Conservation (phyloP, 2,888 invertebrate species). For the Cryptophagus acutangulus region DNA sequence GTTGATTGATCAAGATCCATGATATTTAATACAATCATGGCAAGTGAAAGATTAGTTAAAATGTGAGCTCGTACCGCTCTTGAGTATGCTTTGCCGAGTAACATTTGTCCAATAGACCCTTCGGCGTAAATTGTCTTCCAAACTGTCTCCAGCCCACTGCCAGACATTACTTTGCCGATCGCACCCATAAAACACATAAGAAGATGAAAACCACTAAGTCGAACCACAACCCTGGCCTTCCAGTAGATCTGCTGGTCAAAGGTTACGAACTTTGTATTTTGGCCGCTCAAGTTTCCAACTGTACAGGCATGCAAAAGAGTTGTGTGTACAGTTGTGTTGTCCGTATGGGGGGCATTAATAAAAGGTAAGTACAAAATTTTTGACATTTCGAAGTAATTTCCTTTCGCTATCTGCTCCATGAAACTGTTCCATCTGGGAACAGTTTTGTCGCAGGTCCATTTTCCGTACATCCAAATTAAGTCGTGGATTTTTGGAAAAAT, state of each 20-base stretch:
- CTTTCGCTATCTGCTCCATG: constrained; percentile 28
- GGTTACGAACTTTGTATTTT: neutral
- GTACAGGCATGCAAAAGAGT: constrained; percentile 22
- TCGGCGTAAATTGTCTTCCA: constrained; percentile 28
- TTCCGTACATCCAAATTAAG: constrained; percentile 19
- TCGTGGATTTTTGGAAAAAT: constrained; percentile 9
- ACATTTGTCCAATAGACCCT: constrained; percentile 30
- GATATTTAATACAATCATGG: too few species aligned
- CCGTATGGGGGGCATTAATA: constrained; percentile 35
- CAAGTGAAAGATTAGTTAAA: too few species aligned
- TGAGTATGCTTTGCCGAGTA: constrained; percentile 31
- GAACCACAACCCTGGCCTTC: neutral
- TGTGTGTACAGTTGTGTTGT: constrained; percentile 35
- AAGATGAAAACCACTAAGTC: constrained; percentile 2
- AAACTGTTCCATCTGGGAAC: constrained; percentile 34
- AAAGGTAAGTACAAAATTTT: constrained; percentile 36
- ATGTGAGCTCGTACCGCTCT: too few species aligned
- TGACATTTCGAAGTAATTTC: constrained; percentile 26
- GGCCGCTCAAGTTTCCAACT: constrained; percentile 1
- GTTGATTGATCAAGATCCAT: too few species aligned
- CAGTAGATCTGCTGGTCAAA: too few species aligned
- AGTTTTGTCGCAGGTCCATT: constrained; percentile 7
- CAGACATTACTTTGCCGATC: neutral
- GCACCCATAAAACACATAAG: constrained; percentile 3
- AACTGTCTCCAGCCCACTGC: neutral